Conservation (phyloP, 2,113 vertebrate genomes). For the Poeciliopsis turrubarensis region DNA sequence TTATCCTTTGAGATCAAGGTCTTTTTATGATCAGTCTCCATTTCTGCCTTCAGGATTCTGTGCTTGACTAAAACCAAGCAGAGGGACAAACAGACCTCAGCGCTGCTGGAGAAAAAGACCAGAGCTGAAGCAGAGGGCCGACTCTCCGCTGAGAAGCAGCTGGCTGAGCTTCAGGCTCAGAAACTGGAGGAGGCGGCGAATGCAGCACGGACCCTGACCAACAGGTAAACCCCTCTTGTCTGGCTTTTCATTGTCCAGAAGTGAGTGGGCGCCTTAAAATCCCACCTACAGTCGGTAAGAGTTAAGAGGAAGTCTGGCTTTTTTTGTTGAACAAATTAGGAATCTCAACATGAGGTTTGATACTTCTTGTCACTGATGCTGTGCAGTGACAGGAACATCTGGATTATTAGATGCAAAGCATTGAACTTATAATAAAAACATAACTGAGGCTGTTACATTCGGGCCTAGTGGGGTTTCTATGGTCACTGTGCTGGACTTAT, state of each 20-base stretch:
- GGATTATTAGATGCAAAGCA: neutral
- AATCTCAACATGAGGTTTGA: neutral
- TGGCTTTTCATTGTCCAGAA: conserved; percentile 5
- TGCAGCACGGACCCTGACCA: conserved; percentile 70
- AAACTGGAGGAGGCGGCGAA: conserved; percentile 79
- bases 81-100: conserved; percentile 82
- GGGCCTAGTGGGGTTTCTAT: neutral
- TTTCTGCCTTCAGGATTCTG: conserved; percentile 72
- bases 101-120: conserved; percentile 81
- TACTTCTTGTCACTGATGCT: no score
- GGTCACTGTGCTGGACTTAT: neutral
- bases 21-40: neutral
- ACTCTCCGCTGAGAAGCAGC: conserved; percentile 76
- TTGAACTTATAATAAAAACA: neutral
- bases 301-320: conserved; percentile 2
- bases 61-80: conserved; percentile 83
- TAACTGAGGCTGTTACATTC: neutral
- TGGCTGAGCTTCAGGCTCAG: conserved; percentile 76
- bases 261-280: neutral
- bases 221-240: conserved; percentile 65
- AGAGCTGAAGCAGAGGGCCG: conserved; percentile 79
- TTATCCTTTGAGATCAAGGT: neutral
- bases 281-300: neutral
- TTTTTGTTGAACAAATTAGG: neutral
- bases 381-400: neutral